Evolutionary conservation across 2,797 vertebrate genomes (phyloP), one percentile per base, ranked within the genome.

Genomic region (Esox masquinongy): DNA sequence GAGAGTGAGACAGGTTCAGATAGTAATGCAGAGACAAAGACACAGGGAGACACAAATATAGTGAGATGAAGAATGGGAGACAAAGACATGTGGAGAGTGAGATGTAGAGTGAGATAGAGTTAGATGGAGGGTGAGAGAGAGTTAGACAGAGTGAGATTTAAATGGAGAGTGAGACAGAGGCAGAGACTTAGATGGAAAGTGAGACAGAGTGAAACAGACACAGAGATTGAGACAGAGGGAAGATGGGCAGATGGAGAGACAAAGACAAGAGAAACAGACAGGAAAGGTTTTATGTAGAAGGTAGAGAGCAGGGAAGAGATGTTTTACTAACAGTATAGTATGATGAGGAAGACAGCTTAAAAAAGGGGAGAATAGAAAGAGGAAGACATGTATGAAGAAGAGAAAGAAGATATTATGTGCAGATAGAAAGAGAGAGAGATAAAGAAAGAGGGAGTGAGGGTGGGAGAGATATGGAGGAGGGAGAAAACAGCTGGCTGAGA

Each of bases 401-500:
- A n/a, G 19, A 47, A 31, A 31, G 29, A 1, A 31, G 29, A 31
- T 31, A 31, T 31, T 31, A 31, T 31, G 29, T 31, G 29, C 39
- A 43, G 39, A 6, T 6, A 31, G 29, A 31, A 3, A 31, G 29
- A 3, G 3, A 56, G 82, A 88, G 4, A 72, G 83, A 81, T 88
- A 86, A 31, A 31, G 81, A 85, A 88, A 43, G 72, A 22, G 36
- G 5, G 56, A 47, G 43, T 11, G 15, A 43, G 17, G 36, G 16
- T 9, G 63, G 24, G 43, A n/a, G 22, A 15, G 26, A 26, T 47
- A 19, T 8, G 69, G 61, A 31, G 16, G 81, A 88, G 84, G 77
- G 61, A 85, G 80, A 88, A 90, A 92, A 90, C 87, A 92, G 90
- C 90, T 90, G 90, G 90, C 82, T 87, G 85, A 82, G 86, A 91